A percentile compares a stretch with the other conserved stretches of the same genome.
These are phyloP conservation scores for Hestina assimilis DNA, from an alignment of 1,140 invertebrate genomes.

Conservation along the genomic window DNA sequence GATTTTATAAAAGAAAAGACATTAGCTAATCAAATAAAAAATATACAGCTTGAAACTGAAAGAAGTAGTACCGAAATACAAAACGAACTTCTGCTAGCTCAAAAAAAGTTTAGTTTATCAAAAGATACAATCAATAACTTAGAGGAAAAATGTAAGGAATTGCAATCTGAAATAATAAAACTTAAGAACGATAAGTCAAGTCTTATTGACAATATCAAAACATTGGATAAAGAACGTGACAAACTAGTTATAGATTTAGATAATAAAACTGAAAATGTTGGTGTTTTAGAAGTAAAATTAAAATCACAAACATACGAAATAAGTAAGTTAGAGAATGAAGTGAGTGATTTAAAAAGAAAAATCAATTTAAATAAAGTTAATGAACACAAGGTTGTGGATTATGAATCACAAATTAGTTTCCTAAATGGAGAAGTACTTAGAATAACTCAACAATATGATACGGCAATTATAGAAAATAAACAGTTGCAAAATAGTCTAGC, in stretches of 20 bases:
- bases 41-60: conserved; percentile 81
- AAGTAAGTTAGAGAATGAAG: conserved; percentile 66
- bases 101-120: conserved; percentile 78
- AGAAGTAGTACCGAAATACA: conserved; percentile 79
- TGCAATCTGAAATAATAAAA: conserved; percentile 78
- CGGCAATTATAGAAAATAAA: conserved; percentile 80
- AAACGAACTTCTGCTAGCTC: conserved; percentile 76
- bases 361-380: conserved; percentile 65
- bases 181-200: conserved; percentile 79
- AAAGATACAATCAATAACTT: conserved; percentile 76
- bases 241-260: conserved; percentile 81
- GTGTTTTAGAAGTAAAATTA: conserved; percentile 79
- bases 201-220: conserved; percentile 76
- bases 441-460: conserved; percentile 75
- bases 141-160: conserved; percentile 78
- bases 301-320: conserved; percentile 72
- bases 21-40: conserved; percentile 76
- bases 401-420: conserved; percentile 78
- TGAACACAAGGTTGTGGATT: conserved; percentile 79
- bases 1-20: conserved; percentile 73
- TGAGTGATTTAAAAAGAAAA: conserved; percentile 64
- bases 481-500: conserved; percentile 83
- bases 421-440: conserved; percentile 73
- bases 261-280: conserved; percentile 79
- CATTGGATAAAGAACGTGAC: conserved; percentile 81